These are phyloP conservation scores for Eristalis arbustorum DNA, from an alignment of 2,888 invertebrate genomes.

Conservation along the genomic window DNA sequence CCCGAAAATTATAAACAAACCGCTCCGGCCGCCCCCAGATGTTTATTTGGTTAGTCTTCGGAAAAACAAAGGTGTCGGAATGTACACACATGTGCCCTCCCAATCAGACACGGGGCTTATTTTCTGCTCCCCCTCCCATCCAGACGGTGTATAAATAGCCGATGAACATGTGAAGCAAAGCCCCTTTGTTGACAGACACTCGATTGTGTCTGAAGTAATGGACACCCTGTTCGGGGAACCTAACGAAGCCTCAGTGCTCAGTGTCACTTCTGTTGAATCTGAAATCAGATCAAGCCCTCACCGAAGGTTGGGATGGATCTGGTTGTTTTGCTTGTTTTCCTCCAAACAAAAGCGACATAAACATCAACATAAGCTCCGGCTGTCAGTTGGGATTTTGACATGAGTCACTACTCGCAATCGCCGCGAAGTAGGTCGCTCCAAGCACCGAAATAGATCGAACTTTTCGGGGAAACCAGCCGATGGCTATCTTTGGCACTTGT, in stretches of 20 bases:
- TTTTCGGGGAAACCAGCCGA: not conserved
- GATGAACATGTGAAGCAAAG: not conserved
- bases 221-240: not conserved
- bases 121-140: too few species aligned
- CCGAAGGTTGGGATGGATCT: not conserved
- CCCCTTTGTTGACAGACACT: not conserved
- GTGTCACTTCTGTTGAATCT: conserved; percentile 6
- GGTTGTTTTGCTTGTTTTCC: not conserved
- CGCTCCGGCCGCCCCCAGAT: not conserved
- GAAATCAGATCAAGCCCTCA: conserved; percentile 20
- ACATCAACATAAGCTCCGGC: not conserved
- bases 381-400: conserved; percentile 26
- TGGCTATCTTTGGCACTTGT: not conserved
- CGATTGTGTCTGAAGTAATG: not conserved
- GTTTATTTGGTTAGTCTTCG: conserved; percentile 43
- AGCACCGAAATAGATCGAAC: not conserved
- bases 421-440: not conserved
- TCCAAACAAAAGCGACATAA: not conserved
- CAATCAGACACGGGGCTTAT: not conserved
- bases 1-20: conserved; percentile 40
- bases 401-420: conserved; percentile 10
- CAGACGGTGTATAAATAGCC: not conserved
- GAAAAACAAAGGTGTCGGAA: conserved; percentile 54
- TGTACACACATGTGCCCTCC: not conserved
- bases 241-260: not conserved